These are phyloP conservation scores for Metridium senile DNA, from an alignment of 92 coral and sea anemone species.

Conservation along the genomic window DNA sequence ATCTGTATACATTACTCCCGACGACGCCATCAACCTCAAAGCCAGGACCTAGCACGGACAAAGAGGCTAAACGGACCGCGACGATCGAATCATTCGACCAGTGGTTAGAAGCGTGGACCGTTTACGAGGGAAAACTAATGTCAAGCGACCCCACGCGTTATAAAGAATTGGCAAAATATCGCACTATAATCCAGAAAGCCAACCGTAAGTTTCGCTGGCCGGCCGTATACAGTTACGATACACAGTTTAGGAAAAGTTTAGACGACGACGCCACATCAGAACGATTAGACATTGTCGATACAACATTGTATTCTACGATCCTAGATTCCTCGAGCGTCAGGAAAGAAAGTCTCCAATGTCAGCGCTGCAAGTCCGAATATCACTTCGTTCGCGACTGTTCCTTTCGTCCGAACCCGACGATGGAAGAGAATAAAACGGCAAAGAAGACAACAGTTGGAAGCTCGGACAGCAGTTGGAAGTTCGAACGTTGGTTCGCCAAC, in stretches of 20 bases:
- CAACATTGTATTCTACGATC: conserved; percentile 42
- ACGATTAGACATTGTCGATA: conserved; percentile 12
- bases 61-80: background rate
- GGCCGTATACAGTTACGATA: conserved; percentile 21
- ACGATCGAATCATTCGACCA: conserved; percentile 33
- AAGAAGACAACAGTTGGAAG: conserved; percentile 20
- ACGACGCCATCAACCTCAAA: background rate
- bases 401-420: conserved; percentile 31
- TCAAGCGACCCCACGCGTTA: conserved; percentile 4
- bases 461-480: conserved; percentile 19
- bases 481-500: conserved; percentile 19
- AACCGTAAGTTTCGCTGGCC: conserved; percentile 30
- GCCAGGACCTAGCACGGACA: background rate
- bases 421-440: conserved; percentile 23
- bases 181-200: conserved; percentile 28
- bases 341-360: conserved; percentile 32
- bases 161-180: conserved; percentile 19
- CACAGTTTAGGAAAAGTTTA: conserved; percentile 20
- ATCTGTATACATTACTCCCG: background rate
- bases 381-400: conserved; percentile 36
- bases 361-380: conserved; percentile 30
- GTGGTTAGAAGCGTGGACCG: conserved; percentile 29
- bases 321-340: conserved; percentile 36
- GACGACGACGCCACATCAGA: background rate
- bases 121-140: conserved; percentile 19